phyloP scores from a whole-genome alignment of 1,140 invertebrate species.

The Phthorimaea operculella region DNA sequence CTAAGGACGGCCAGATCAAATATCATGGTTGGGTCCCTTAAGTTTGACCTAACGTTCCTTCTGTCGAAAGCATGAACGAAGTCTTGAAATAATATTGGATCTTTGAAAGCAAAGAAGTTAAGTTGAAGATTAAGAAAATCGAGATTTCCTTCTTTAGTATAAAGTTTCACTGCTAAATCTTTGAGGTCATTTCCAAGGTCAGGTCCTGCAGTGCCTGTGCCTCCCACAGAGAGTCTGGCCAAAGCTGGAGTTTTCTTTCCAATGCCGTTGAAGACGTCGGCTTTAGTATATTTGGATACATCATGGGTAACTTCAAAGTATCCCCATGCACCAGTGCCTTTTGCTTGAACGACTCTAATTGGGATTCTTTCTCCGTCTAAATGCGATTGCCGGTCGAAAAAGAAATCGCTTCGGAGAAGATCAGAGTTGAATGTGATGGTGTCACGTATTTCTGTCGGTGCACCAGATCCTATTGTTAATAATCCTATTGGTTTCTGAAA shows the following conservation, averaged over 20 bases:
- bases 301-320: constrained; percentile 94
- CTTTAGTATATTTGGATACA: constrained; percentile 85
- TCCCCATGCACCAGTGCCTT: constrained; percentile 90
- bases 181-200: constrained; percentile 77
- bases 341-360: constrained; percentile 93
- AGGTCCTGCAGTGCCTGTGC: constrained; percentile 83
- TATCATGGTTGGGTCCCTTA: constrained; percentile 66
- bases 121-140: constrained; percentile 69
- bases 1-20: constrained; percentile 89
- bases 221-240: constrained; percentile 80
- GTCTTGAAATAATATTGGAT: not conserved
- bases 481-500: constrained; percentile 58
- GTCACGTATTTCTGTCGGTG: constrained; percentile 77
- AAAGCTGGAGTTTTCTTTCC: constrained; percentile 84
- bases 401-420: constrained; percentile 83
- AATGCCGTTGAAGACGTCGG: constrained; percentile 82
- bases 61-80: constrained; percentile 47
- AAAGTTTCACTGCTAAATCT: constrained; percentile 79
- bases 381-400: constrained; percentile 87
- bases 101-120: not conserved
- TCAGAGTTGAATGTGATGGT: constrained; percentile 58
- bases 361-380: constrained; percentile 91
- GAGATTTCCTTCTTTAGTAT: constrained; percentile 80
- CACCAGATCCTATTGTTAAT: constrained; percentile 76
- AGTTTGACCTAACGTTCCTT: constrained; percentile 75